phyloP scores from a whole-genome alignment of 2,113 vertebrate genomes.

The Erythrolamprus reginae region DNA sequence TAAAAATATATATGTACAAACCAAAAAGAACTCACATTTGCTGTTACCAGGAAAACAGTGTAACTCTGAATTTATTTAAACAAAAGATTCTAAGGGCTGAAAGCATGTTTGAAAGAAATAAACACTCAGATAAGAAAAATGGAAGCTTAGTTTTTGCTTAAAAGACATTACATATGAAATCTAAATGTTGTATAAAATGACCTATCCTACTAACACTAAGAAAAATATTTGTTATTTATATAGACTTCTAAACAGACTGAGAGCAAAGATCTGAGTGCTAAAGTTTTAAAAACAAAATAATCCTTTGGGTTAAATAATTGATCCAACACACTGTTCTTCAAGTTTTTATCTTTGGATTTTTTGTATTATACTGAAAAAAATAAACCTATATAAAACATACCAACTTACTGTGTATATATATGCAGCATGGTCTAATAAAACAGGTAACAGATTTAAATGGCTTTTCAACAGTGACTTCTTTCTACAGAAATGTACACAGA shows the following conservation, averaged over 20 bases:
- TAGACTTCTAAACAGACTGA: slow-evolving; percentile 31
- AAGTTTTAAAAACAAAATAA: slow-evolving; percentile 48
- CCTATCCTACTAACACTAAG: slow-evolving; percentile 37
- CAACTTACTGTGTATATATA: slow-evolving; percentile 19
- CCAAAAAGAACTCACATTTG: not conserved
- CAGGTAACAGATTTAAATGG: slow-evolving; percentile 24
- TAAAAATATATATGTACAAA: not conserved
- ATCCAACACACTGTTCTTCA: slow-evolving; percentile 42
- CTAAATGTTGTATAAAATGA: not conserved
- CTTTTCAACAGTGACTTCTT: not conserved
- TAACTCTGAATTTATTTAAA: not conserved
- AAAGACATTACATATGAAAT: slow-evolving; percentile 13
- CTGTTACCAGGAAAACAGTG: not conserved
- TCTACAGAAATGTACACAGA: not conserved
- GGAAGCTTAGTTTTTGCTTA: not conserved
- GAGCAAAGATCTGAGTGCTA: slow-evolving; percentile 44
- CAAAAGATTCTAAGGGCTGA: not conserved
- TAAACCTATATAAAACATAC: slow-evolving; percentile 23
- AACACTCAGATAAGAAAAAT: slow-evolving; percentile 30
- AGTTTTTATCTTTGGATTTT: slow-evolving; percentile 58
- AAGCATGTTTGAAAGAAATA: not conserved
- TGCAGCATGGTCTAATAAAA: slow-evolving; percentile 46
- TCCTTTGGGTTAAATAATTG: slow-evolving; percentile 49
- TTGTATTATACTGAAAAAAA: slow-evolving; percentile 50
- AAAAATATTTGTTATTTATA: slow-evolving; percentile 39